phyloP scores from a whole-genome alignment of 2,797 vertebrate species.

The Threskiornis aethiopicus region DNA sequence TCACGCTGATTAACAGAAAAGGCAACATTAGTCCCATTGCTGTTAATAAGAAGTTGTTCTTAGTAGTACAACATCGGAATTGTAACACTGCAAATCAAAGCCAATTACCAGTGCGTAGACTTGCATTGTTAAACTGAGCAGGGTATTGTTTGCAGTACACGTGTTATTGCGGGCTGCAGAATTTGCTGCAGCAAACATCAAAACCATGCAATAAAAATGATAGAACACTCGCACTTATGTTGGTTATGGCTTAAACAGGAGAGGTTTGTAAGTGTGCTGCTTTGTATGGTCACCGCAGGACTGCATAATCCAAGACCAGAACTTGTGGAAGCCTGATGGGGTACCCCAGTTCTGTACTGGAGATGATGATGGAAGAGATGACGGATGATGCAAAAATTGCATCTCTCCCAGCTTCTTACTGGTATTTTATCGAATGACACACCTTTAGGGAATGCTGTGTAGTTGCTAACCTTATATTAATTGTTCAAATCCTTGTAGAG shows the following conservation, averaged over 20 bases:
- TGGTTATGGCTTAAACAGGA: background rate
- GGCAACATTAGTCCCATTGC: background rate
- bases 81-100: background rate
- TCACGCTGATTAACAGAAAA: background rate
- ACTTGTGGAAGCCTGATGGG: background rate
- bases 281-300: background rate
- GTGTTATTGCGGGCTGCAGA: background rate
- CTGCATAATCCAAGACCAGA: background rate
- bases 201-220: background rate
- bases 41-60: background rate
- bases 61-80: fast-evolving
- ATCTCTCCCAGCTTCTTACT: no score
- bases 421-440: no score
- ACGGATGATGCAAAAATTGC: no score
- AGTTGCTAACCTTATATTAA: no score
- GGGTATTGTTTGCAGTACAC: background rate
- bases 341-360: background rate
- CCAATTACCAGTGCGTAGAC: fast-evolving
- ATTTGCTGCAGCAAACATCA: background rate
- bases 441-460: background rate
- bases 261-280: background rate
- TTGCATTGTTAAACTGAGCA: background rate
- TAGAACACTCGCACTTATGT: no score
- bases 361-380: background rate
- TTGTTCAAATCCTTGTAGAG: background rate